phyloP scores from a whole-genome alignment of 2,888 invertebrate genomes.

The Xanthorhoe spadicearia region DNA sequence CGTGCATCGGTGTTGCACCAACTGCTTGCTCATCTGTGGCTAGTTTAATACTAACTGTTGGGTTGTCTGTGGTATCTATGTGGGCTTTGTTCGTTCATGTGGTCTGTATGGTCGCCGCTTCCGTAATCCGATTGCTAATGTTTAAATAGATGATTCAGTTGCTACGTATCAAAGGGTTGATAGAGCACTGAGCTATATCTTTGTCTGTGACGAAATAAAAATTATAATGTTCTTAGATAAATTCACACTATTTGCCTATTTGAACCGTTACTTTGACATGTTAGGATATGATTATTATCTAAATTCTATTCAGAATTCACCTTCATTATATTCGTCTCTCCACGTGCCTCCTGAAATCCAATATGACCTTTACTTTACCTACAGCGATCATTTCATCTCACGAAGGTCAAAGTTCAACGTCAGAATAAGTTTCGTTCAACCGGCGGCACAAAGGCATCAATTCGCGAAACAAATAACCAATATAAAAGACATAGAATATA shows the following conservation, averaged over 20 bases:
- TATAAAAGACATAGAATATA: neutral
- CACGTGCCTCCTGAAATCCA: slow-evolving; percentile 12
- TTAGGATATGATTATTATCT: neutral
- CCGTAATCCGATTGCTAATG: slow-evolving; percentile 33
- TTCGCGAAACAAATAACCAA: slow-evolving; percentile 8
- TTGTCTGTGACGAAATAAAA: too few species aligned
- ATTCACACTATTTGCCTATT: too few species aligned
- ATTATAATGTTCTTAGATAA: too few species aligned
- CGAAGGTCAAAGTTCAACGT: slow-evolving; percentile 34
- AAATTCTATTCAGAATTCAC: neutral
- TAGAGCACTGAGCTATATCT: neutral
- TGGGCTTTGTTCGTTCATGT: slow-evolving; percentile 38
- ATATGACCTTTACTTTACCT: slow-evolving; percentile 21
- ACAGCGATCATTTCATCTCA: slow-evolving; percentile 26
- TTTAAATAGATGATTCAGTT: slow-evolving; percentile 18
- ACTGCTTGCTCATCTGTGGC: slow-evolving; percentile 12
- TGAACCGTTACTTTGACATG: neutral
- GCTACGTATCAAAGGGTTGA: neutral
- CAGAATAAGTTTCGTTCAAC: slow-evolving; percentile 24
- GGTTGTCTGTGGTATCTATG: slow-evolving; percentile 20
- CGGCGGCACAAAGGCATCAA: slow-evolving; percentile 2
- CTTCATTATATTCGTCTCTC: slow-evolving; percentile 7
- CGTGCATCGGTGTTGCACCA: slow-evolving; percentile 23
- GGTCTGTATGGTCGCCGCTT: slow-evolving; percentile 32
- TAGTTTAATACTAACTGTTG: slow-evolving; percentile 10